Conservation (phyloP, 2,888 invertebrate species). For the Macrosiphum euphorbiae region DNA sequence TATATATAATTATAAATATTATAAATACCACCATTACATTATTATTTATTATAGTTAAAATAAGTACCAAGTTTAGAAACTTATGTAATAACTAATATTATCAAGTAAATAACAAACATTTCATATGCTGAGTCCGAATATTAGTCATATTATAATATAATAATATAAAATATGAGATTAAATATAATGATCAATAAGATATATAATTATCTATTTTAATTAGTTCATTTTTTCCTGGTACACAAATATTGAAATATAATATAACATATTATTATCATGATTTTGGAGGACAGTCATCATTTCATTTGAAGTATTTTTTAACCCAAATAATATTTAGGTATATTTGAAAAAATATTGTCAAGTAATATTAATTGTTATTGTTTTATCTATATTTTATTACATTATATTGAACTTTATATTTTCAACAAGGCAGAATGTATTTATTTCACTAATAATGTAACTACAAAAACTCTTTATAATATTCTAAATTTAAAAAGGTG, state of each 20-base stretch:
- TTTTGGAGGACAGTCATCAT: background rate
- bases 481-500: background rate
- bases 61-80: background rate
- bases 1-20: background rate
- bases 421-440: background rate
- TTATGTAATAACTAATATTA: background rate
- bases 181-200: background rate
- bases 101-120: background rate
- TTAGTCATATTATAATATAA: background rate
- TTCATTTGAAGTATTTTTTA: background rate
- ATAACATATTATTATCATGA: background rate
- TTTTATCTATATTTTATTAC: background rate
- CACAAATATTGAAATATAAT: background rate
- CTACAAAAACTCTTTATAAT: background rate
- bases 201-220: background rate
- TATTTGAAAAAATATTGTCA: background rate
- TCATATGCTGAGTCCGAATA: background rate
- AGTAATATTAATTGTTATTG: background rate
- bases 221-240: background rate
- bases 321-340: background rate
- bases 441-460: background rate
- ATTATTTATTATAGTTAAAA: background rate
- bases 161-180: background rate
- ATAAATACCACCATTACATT: background rate
- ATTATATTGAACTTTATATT: background rate